Percentiles rank a stretch among this genome's conserved stretches.
Evolutionary conservation across 2,113 vertebrate genomes (phyloP).

Genomic region (Spizaetus ornatus): DNA sequence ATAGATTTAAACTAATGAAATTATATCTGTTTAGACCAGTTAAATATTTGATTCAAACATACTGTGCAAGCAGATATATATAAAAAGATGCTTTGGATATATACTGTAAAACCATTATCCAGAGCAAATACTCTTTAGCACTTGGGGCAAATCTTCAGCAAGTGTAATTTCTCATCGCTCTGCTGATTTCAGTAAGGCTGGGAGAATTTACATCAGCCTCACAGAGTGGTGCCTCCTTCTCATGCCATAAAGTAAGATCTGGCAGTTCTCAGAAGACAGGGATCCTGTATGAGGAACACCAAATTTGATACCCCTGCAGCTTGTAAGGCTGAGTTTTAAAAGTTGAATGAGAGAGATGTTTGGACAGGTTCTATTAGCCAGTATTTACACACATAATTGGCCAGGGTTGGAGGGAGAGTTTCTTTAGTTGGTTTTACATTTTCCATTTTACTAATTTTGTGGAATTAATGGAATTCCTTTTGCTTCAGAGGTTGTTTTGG

Average conservation of each 20-base stretch:
- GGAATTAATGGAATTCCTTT: not conserved
- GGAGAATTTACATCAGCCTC: not conserved
- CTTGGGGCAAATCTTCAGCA: not conserved
- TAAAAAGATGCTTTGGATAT: not conserved
- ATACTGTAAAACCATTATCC: not conserved
- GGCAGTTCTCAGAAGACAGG: not conserved
- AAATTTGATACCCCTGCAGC: not conserved
- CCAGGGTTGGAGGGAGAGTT: not conserved
- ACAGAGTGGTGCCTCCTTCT: not conserved
- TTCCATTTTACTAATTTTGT: not conserved
- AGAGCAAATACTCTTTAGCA: not conserved
- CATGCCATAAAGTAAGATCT: not conserved
- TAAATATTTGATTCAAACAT: not conserved
- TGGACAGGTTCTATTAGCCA: not conserved
- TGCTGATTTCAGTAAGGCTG: not conserved
- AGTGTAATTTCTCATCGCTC: not conserved
- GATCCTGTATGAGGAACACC: not conserved
- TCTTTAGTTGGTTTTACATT: not conserved
- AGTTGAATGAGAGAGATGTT: not conserved
- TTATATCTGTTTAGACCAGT: not conserved
- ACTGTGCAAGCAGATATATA: not conserved
- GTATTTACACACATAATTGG: not conserved
- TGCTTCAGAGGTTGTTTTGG: not conserved
- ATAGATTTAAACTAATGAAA: not conserved
- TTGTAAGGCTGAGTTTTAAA: not conserved